A percentile compares a stretch with the other conserved stretches of the same genome.
phyloP scores from a whole-genome alignment of 2,113 vertebrate species.

The Notarius lentiginosus region DNA sequence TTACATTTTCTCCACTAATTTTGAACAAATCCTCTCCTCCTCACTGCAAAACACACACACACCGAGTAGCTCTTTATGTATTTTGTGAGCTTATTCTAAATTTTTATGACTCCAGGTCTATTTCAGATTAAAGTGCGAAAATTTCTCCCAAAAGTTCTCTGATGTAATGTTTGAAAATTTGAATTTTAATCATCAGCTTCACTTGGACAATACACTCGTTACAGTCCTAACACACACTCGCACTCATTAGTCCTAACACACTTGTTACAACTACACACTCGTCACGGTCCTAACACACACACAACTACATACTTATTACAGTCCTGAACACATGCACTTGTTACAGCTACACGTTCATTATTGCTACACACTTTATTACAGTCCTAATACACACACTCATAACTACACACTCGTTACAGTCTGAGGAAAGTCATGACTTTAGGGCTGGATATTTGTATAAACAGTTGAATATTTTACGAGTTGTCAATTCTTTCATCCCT shows the following conservation, averaged over 20 bases:
- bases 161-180: neutral
- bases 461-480: too few relatives aligned
- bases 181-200: too few relatives aligned
- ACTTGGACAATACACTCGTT: too few relatives aligned
- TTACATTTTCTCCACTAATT: neutral
- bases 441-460: too few relatives aligned
- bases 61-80: neutral
- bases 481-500: too few relatives aligned
- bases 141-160: neutral
- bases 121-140: neutral
- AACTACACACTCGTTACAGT: neutral
- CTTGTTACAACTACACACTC: neutral
- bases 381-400: neutral
- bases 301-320: neutral
- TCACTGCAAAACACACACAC: too few relatives aligned
- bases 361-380: neutral
- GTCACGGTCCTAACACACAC: neutral
- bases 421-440: too few relatives aligned
- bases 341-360: neutral
- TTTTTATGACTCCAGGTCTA: neutral
- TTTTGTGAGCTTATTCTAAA: neutral
- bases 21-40: neutral
- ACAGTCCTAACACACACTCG: too few relatives aligned
- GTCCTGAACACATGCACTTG: too few relatives aligned
- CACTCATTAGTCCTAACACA: too few relatives aligned